Base-by-base conservation (phyloP, 2,888 invertebrate species). In the Meteorus cinctellus region DNA sequence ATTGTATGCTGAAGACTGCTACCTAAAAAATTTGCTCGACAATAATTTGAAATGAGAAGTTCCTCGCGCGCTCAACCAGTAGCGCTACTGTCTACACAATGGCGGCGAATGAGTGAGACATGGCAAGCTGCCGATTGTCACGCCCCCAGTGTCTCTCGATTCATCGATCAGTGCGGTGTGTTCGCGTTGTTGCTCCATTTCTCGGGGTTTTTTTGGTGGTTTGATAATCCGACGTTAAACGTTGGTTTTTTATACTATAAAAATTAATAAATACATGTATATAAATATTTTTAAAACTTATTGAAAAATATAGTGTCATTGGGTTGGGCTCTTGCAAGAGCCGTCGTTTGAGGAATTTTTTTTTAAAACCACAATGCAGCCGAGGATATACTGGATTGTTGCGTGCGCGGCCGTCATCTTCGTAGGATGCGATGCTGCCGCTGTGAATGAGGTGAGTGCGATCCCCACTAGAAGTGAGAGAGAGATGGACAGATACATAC, bases 301-400 rank as follows among this genome's bases (percentile, higher is more conserved):
- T 36, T 63, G 60, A 65, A 59, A 45, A 34, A 75, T 45, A 71
- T n/a, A 71, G 71, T 62, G 72, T 70, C 19, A 62, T 66, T 51
- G 29, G 59, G 72, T 76, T 72, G 75, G 81, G 76, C 80, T 79
- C 79, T 81, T 78, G 73, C 77, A 48, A 74, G 78, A 78, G 80
- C 79, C 76, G 79, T 74, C 76, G 80, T 65, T 55, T 77, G 73
- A 74, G 69, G 65, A 59, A 70, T 31, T 69, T 76, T 73, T 71
- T 71, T 55, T 48, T 67, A 36, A 73, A 77, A 72, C 62, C 72
- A 72, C 66, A 77, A 94, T 94, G 94, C 92, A 94, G 92, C 94
- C 93, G 90, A 93, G 94, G 94, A 94, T 94, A 93, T 93, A 92
- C 90, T 91, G 93, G 91, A 91, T 93, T 92, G 91, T 94, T 92